These are phyloP conservation scores for Apamea epomidion DNA, from an alignment of 2,888 invertebrate species.

Conservation along the genomic window DNA sequence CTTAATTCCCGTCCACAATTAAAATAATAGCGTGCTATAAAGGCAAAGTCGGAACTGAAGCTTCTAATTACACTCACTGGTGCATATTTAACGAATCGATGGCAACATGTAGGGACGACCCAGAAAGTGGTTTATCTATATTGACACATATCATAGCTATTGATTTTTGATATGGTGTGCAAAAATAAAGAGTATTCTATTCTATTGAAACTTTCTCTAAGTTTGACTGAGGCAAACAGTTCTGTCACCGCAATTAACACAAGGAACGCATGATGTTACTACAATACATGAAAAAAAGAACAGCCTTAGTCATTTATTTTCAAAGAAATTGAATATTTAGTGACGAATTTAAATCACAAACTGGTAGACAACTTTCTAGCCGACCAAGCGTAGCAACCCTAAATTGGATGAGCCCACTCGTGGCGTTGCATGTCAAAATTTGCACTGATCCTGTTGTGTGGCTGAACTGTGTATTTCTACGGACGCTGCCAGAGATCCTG, in stretches of 20 bases:
- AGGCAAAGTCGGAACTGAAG: neutral
- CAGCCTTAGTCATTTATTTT: neutral
- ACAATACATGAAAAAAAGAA: neutral
- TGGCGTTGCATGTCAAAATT: constrained; percentile 54
- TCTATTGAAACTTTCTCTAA: neutral
- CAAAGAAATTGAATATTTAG: neutral
- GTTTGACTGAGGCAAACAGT: neutral
- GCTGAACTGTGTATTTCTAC: constrained; percentile 69
- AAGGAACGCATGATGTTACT: neutral
- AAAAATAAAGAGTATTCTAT: neutral
- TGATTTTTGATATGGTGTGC: neutral
- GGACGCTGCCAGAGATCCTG: constrained; percentile 84
- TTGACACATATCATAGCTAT: rapidly evolving
- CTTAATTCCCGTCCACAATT: neutral
- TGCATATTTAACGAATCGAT: constrained; percentile 14
- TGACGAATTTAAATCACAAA: constrained; percentile 6
- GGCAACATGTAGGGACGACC: constrained; percentile 5
- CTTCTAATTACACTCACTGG: neutral
- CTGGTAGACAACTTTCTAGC: constrained; percentile 20
- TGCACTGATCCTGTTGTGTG: constrained; percentile 60
- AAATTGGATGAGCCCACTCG: constrained; percentile 26
- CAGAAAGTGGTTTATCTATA: constrained; percentile 18
- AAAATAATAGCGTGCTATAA: neutral
- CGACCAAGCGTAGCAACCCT: constrained; percentile 4
- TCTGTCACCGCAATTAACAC: neutral